Base-by-base conservation (phyloP, 92 coral and sea anemone genomes). In the Metridium senile region DNA sequence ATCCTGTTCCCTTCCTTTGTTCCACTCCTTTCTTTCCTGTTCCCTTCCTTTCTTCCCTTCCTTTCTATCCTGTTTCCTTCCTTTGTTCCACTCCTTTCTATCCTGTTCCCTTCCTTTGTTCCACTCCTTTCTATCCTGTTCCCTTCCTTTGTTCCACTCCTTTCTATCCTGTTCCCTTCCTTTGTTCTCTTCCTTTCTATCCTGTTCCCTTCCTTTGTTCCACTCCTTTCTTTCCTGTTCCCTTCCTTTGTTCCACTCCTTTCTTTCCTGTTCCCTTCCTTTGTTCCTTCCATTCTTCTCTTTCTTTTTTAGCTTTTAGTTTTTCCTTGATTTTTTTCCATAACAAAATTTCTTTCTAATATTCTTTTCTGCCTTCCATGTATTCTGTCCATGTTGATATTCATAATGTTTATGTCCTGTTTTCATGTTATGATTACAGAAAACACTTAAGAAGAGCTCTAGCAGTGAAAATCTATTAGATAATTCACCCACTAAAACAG, bases 391-490 rank as follows among this genome's bases (percentile, higher is more conserved):
- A 39, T 39, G 13, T 39, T 39, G 13, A 39, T 39, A 39, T 13
- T 13, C 13, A 13, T 39, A 39, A 6, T 39, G 13, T 39, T 13
- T 39, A 39, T 4, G 6, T 39, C 49, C 49, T 39, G 49, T 39
- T 6, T 39, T 39, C 49, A n/a, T n/a, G n/a, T n/a, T n/a, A n/a
- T 78, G 13, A 26, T 56, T 29, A 2, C 68, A 91, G 97, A 92
- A 80, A 72, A 75, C 92, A 16, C 35, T 92, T 74, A 92, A 79
- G 45, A 87, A 72, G 68, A 81, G 85, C 77, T 69, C 87, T 26
- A 91, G 81, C 70, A 62, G 80, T 43, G 83, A 71, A 26, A 56
- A 58, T 22, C 22, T 66, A 19, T 17, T 39, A 27, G 76, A 61
- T 3, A 68, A 59, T 8, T 57, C 79, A 17, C 77, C 86, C 33